Evolutionary conservation across 2,113 vertebrate genomes (phyloP).

Genomic region (Perca flavescens): DNA sequence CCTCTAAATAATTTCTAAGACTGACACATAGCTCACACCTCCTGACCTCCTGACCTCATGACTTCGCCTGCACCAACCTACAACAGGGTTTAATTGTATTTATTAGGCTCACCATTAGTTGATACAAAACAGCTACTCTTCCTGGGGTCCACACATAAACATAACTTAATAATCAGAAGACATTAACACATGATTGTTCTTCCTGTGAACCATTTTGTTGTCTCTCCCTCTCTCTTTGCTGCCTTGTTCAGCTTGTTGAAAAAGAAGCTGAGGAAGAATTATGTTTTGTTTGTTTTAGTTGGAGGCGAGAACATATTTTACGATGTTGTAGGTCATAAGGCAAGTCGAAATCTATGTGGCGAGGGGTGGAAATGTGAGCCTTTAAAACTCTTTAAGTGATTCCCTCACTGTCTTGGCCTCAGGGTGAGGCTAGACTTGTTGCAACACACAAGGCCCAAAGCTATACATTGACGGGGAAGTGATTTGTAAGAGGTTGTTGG

Average conservation of each 20-base stretch:
- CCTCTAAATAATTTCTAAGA: constrained; percentile 67
- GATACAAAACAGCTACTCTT: too few species aligned
- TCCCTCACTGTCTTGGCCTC: constrained; percentile 72
- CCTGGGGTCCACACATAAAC: too few species aligned
- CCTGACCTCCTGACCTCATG: not conserved
- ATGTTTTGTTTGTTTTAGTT: constrained; percentile 86
- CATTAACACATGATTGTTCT: not conserved
- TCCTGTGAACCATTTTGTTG: not conserved
- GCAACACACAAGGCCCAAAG: constrained; percentile 68
- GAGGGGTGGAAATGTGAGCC: constrained; percentile 75
- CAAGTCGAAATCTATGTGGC: constrained; percentile 70
- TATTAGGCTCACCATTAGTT: too few species aligned
- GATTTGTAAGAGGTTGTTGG: constrained; percentile 63
- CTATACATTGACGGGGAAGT: constrained; percentile 40
- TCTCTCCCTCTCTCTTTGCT: constrained; percentile 9
- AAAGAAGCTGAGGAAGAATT: constrained; percentile 81
- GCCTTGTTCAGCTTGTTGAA: constrained; percentile 62
- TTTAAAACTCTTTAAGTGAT: constrained; percentile 82
- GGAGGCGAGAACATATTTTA: constrained; percentile 81
- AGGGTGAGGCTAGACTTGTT: constrained; percentile 76
- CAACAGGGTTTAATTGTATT: not conserved
- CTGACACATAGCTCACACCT: constrained; percentile 64
- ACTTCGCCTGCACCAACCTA: not conserved
- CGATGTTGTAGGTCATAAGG: constrained; percentile 73
- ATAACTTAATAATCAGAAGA: too few species aligned